Evolutionary conservation across 1,140 invertebrate species (phyloP), one percentile per base, ranked within the genome.

Genomic region (Trichogramma pretiosum): DNA sequence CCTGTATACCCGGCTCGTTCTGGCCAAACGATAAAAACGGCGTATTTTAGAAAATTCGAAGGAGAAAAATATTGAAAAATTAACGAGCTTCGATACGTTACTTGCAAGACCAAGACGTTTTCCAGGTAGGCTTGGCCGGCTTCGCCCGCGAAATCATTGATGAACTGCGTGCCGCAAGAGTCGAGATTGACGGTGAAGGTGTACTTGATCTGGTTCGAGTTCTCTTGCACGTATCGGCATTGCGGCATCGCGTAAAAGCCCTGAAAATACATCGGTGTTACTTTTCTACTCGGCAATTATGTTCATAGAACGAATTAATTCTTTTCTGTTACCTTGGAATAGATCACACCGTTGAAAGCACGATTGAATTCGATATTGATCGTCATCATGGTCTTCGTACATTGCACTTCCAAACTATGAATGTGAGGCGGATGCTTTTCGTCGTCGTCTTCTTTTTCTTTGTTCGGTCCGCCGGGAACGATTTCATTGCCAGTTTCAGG

Each of bases 351-450:
- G 53, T 86, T 77, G 56, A 86, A 90, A 19, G 64, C 65, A 48
- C 80, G 76, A 58, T 87, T 85, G 62, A 89, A 89, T 63, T 85
- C 82, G 3, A 89, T 77, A 39, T 82, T 80, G 34, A 89, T 86
- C 0, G 80, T 84, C 87, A 89, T 89, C 77, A 81, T 81, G 45
- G 85, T 84, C 62, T 87, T 87, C 33, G 81, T 80, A 57, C 87
- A 89, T 45, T 82, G 72, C 2, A 88, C 86, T 17, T 85, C 79
- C 36, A 89, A 79, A 2, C 72, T 75, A 56, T 86, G 81, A 53
- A 89, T 83, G 54, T 86, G 83, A 9, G 85, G 83, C 22, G 82
- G 82, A 58, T 85, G 82, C 36, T 76, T 76, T 9, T 75, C 52
- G 35, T 75, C 73, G 26, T 77, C 75, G 8, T 72, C 70, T 10